phyloP scores from a whole-genome alignment of 2,113 vertebrate genomes.

The Prinia subflava region DNA sequence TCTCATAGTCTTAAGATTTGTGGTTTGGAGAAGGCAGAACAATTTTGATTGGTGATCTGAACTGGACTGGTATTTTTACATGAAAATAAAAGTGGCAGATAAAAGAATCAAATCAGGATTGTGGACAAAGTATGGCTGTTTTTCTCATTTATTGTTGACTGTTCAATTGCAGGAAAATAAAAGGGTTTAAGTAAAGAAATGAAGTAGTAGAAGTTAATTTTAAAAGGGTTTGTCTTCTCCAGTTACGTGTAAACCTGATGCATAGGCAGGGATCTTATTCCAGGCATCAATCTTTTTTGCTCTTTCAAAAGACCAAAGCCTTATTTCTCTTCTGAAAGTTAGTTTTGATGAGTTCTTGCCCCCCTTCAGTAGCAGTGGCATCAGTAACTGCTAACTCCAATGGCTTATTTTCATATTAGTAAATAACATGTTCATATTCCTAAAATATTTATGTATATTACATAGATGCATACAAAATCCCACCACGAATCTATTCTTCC shows the following conservation, averaged over 20 bases:
- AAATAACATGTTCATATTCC: background rate
- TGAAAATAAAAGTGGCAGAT: background rate
- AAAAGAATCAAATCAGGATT: background rate
- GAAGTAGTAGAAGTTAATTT: background rate
- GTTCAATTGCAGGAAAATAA: background rate
- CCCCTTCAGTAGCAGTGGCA: background rate
- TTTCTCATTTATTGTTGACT: background rate
- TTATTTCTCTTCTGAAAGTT: background rate
- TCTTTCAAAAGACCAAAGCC: background rate
- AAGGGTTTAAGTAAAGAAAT: background rate
- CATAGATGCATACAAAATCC: background rate
- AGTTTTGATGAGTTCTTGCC: background rate
- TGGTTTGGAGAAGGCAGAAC: background rate
- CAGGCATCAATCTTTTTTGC: background rate
- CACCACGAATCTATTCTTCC: background rate
- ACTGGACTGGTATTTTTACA: background rate
- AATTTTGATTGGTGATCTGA: background rate
- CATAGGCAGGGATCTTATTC: background rate
- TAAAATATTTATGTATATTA: background rate
- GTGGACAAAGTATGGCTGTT: background rate
- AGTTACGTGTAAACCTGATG: background rate
- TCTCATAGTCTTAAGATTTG: background rate
- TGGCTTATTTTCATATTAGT: background rate
- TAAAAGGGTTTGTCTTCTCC: background rate
- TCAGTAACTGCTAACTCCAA: background rate